Percentiles rank a stretch among this genome's conserved stretches.
These are phyloP conservation scores for Cacatua alba DNA, from an alignment of 2,113 vertebrate species.

Conservation along the genomic window DNA sequence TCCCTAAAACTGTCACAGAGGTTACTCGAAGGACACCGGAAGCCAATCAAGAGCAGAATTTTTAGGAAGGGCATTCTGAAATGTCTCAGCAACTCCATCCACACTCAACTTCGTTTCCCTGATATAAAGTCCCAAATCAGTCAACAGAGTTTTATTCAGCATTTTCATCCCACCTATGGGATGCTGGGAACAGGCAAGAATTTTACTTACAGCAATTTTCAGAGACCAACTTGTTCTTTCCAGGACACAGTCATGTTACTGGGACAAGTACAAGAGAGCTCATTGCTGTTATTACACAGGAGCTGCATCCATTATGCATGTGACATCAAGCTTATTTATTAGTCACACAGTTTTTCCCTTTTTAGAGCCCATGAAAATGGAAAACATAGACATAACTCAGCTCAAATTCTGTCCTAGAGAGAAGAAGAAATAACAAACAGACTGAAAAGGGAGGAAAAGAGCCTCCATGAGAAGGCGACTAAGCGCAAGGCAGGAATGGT, in stretches of 20 bases:
- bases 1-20: background rate
- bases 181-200: background rate
- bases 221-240: background rate
- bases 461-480: background rate
- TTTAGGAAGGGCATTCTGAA: background rate
- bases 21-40: background rate
- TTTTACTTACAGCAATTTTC: background rate
- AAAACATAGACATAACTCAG: background rate
- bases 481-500: background rate
- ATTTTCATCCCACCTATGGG: background rate
- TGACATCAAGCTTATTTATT: background rate
- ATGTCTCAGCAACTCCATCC: background rate
- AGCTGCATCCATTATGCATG: background rate
- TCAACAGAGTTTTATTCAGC: background rate
- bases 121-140: background rate
- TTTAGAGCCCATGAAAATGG: background rate
- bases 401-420: background rate
- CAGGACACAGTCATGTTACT: background rate
- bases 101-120: background rate
- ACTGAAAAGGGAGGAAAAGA: background rate
- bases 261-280: background rate
- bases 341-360: background rate
- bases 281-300: background rate
- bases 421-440: background rate
- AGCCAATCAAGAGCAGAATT: background rate